phyloP scores from a whole-genome alignment of 2,888 invertebrate species.

The Seladonia tumulorum region DNA sequence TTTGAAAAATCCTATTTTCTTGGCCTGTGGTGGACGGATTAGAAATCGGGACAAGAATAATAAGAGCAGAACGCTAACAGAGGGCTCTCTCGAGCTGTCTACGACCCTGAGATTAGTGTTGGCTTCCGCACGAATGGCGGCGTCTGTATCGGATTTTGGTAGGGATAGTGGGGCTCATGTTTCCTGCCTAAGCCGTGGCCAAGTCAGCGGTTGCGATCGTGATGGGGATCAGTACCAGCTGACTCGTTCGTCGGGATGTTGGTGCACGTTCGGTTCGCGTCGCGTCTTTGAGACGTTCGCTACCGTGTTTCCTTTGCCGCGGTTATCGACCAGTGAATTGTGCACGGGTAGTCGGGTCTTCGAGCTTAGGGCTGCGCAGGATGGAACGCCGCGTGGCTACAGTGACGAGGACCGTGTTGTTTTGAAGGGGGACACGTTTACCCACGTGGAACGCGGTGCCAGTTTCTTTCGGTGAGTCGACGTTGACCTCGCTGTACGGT shows the following conservation, averaged over 20 bases:
- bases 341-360: neutral
- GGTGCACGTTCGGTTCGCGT: constrained; percentile 48
- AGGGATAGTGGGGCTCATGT: constrained; percentile 33
- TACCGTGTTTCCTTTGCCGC: neutral
- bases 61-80: neutral
- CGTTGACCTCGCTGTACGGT: too few species aligned
- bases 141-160: constrained; percentile 54
- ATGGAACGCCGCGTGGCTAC: constrained; percentile 46
- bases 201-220: constrained; percentile 57
- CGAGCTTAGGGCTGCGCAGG: constrained; percentile 28
- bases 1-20: too few species aligned
- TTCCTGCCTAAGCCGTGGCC: constrained; percentile 54
- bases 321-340: neutral
- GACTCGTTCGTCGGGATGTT: constrained; percentile 74
- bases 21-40: too few species aligned
- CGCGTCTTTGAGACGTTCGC: constrained; percentile 31
- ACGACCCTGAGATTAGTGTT: constrained; percentile 59
- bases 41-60: too few species aligned
- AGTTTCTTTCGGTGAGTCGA: constrained; percentile 26
- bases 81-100: neutral
- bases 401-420: constrained; percentile 36
- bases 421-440: constrained; percentile 55
- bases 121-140: constrained; percentile 49
- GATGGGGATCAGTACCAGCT: constrained; percentile 75
- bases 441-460: constrained; percentile 63